phyloP scores from a whole-genome alignment of 1,140 invertebrate species.

The Aphidius gifuensis region DNA sequence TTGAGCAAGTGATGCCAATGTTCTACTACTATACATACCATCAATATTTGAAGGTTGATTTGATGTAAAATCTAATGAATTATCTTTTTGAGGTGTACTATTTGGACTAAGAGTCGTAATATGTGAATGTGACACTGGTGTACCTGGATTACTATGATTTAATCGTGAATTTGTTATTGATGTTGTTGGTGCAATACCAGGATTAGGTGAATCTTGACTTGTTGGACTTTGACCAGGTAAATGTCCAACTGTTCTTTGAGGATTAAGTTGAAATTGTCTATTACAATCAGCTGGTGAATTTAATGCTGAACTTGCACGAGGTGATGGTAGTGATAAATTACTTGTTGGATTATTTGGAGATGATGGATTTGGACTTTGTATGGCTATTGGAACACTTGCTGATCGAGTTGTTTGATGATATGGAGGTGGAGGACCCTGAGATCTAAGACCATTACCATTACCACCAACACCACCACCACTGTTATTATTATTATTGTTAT shows the following conservation, averaged over 20 bases:
- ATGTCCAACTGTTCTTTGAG: slow-evolving; percentile 49
- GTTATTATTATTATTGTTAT: too few relatives aligned
- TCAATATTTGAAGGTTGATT: slow-evolving; percentile 59
- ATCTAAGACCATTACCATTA: slow-evolving; percentile 58
- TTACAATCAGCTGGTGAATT: slow-evolving; percentile 68
- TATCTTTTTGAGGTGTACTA: slow-evolving; percentile 47
- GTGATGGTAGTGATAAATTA: slow-evolving; percentile 69
- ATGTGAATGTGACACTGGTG: slow-evolving; percentile 66
- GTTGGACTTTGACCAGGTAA: slow-evolving; percentile 66
- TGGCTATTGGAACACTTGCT: slow-evolving; percentile 78
- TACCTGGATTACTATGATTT: slow-evolving; percentile 68
- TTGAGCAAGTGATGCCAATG: slow-evolving; percentile 74
- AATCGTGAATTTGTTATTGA: slow-evolving; percentile 53
- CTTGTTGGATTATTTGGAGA: slow-evolving; percentile 70
- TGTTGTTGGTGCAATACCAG: slow-evolving; percentile 39
- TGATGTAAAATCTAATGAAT: slow-evolving; percentile 45
- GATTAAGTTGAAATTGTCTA: slow-evolving; percentile 53
- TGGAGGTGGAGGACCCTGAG: slow-evolving; percentile 83
- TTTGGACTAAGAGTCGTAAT: slow-evolving; percentile 57
- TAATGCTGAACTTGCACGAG: slow-evolving; percentile 65
- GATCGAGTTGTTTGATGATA: slow-evolving; percentile 79
- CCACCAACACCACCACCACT: slow-evolving; percentile 43
- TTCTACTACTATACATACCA: slow-evolving; percentile 77
- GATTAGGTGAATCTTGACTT: slow-evolving; percentile 58
- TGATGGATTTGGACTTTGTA: slow-evolving; percentile 68